A percentile compares a stretch with the other conserved stretches of the same genome.
phyloP scores from a whole-genome alignment of 2,888 invertebrate species.

The Drosophila mulleri region DNA sequence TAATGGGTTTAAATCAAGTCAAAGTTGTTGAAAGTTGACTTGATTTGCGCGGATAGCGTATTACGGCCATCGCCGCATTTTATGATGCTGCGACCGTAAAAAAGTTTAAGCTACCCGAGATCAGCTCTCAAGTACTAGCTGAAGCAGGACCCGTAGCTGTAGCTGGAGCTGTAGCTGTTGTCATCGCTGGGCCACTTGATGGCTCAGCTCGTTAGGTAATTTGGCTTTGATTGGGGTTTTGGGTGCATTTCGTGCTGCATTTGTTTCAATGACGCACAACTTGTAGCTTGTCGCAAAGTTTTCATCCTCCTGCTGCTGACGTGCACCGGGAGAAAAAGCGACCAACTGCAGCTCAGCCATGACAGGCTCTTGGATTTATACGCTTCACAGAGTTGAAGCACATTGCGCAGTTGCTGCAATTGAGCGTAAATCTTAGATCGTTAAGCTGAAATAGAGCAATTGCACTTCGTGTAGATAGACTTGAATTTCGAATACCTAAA shows the following conservation, averaged over 20 bases:
- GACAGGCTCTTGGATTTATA: slow-evolving; percentile 3
- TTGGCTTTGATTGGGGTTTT: slow-evolving; percentile 76
- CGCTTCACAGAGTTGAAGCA: neutral
- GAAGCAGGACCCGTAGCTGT: slow-evolving; percentile 12
- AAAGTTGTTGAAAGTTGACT: slow-evolving; percentile 80
- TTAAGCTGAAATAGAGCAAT: neutral
- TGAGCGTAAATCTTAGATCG: neutral
- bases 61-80: slow-evolving; percentile 49
- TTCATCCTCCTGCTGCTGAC: slow-evolving; percentile 8
- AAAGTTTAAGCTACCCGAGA: slow-evolving; percentile 63
- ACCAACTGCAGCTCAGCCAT: neutral
- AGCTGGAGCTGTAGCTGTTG: neutral
- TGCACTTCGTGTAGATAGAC: neutral
- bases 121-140: slow-evolving; percentile 63
- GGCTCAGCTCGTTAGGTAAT: slow-evolving; percentile 75
- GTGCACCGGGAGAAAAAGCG: slow-evolving; percentile 4
- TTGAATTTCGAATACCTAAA: neutral
- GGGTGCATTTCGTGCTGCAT: slow-evolving; percentile 74
- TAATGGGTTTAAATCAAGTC: slow-evolving; percentile 83
- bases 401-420: neutral
- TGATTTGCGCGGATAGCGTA: slow-evolving; percentile 66
- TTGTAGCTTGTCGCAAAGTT: slow-evolving; percentile 51
- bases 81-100: slow-evolving; percentile 68
- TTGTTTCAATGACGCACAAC: slow-evolving; percentile 75
- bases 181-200: slow-evolving; percentile 62